These are phyloP conservation scores for Trichechus manatus DNA, from an alignment of 2,113 vertebrate genomes.

Conservation along the genomic window DNA sequence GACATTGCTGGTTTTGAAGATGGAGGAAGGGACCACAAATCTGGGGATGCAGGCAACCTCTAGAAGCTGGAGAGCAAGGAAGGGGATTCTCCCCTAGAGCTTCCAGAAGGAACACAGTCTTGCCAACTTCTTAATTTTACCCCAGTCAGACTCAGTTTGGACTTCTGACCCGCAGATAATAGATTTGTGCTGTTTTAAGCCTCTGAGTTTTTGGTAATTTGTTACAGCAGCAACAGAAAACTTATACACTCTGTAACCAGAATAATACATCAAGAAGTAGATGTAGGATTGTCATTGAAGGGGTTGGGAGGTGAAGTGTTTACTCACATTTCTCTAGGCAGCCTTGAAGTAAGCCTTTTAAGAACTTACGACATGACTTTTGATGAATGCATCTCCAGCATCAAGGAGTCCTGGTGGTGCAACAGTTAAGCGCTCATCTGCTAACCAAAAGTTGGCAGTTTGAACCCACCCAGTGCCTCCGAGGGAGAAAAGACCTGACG, in stretches of 20 bases:
- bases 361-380: not conserved
- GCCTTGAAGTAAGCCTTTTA: not conserved
- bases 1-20: not conserved
- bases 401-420: not conserved
- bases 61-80: not conserved
- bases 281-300: not conserved
- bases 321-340: not conserved
- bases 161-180: not conserved
- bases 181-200: not conserved
- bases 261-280: constrained; percentile 11
- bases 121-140: not conserved
- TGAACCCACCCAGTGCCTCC: not conserved
- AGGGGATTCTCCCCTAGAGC: not conserved
- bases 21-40: not conserved
- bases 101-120: not conserved
- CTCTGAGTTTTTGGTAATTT: not conserved
- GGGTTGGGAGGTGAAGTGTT: not conserved
- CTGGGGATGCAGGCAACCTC: not conserved
- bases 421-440: not conserved
- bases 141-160: not conserved
- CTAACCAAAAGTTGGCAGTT: too few species aligned
- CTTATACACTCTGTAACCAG: not conserved
- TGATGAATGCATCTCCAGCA: not conserved
- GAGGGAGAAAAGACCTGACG: not conserved
- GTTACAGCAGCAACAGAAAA: constrained; percentile 18